Base-by-base conservation (phyloP, 2,888 invertebrate genomes). In the Prenolepis imparis region DNA sequence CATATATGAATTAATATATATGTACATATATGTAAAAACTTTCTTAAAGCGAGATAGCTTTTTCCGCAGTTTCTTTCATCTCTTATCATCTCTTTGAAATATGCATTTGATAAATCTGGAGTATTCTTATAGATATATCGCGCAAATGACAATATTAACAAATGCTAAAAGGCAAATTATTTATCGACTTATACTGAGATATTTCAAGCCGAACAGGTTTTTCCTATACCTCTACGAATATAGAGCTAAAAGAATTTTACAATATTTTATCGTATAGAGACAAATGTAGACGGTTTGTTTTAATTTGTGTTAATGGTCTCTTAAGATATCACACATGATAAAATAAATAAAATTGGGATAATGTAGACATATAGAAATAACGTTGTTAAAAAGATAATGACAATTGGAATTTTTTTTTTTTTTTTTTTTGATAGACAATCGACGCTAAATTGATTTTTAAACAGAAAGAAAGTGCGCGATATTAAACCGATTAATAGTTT, bases 1-100 rank as follows among this genome's bases (percentile, higher is more conserved):
- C 36, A 41, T 52, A 61, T 41, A 48, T 41, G 48, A 75, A 24
- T 75, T 75, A 48, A 66, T 66, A 66, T 21, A 15, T 66, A 21
- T n/a, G n/a, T n/a, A n/a, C n/a, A n/a, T 48, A 57, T 68, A 57
- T 72, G 36, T 24, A 18, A 12, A 18, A 1, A n/a, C 0, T 64
- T 64, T 12, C 24, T 24, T 24, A 36, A 8, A 36, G 36, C 3
- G 12, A 11, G 12, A 9, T 39, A 24, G 11, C 12, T 15, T 28
- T 36, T 36, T 4, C 6, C 32, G 21, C 36, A 41, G 11, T 48
- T 66, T 39, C 9, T 61, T 59, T 63, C 39, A 32, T 48, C 12
- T 28, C 1, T 28, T 64, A 32, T 8, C n/a, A 32, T 1, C 6
- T 64, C 15, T 73, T 41, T 63, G 63, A 41, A 18, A 48, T 48